phyloP scores from a whole-genome alignment of 2,888 invertebrate species.

The Tenthredo amoena region DNA sequence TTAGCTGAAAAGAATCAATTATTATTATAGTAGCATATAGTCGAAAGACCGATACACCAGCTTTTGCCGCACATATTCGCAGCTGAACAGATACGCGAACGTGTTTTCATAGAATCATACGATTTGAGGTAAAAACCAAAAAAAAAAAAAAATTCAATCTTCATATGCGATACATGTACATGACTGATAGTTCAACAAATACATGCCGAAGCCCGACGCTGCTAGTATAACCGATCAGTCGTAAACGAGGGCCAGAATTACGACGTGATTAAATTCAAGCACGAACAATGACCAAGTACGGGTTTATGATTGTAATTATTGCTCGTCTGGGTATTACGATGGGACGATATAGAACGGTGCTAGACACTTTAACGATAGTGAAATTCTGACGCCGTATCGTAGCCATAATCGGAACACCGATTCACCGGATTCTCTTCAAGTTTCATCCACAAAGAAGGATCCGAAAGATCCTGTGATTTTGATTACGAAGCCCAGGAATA shows the following conservation, averaged over 20 bases:
- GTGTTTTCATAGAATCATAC: neutral
- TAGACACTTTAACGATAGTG: slow-evolving; percentile 38
- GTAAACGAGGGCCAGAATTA: slow-evolving; percentile 36
- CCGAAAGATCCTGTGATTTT: neutral
- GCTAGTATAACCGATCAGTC: slow-evolving; percentile 28
- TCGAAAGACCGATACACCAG: neutral
- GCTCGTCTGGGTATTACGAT: neutral
- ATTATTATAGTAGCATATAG: neutral
- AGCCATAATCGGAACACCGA: neutral
- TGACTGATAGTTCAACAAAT: neutral
- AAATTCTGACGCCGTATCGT: neutral
- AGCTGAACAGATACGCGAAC: neutral
- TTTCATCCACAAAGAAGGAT: neutral
- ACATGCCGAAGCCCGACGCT: neutral
- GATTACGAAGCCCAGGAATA: neutral
- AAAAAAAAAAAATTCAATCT: neutral
- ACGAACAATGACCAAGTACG: slow-evolving; percentile 38
- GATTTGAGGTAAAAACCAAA: neutral
- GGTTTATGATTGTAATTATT: slow-evolving; percentile 42
- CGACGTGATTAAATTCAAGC: slow-evolving; percentile 37
- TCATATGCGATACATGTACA: neutral
- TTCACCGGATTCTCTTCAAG: neutral
- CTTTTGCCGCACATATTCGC: neutral
- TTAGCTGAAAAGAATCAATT: slow-evolving; percentile 14
- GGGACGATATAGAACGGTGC: slow-evolving; percentile 10